These are phyloP conservation scores for Argyresthia albistria DNA, from an alignment of 2,888 invertebrate species.

Conservation along the genomic window DNA sequence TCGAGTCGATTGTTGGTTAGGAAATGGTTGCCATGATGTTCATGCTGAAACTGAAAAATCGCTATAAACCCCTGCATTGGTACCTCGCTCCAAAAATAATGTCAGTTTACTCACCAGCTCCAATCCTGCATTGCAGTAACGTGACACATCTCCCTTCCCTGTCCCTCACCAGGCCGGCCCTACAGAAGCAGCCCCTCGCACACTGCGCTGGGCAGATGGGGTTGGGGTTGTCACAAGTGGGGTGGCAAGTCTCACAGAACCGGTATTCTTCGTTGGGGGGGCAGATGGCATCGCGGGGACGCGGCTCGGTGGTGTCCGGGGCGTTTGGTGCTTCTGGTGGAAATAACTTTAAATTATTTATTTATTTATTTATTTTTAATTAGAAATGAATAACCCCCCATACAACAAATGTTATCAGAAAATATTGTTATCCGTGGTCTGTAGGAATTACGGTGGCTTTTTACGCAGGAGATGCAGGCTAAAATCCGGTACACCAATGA, in stretches of 20 bases:
- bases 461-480: too few relatives aligned
- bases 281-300: conserved; percentile 23
- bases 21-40: too few relatives aligned
- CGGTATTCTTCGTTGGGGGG: conserved; percentile 40
- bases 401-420: too few relatives aligned
- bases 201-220: conserved; percentile 50
- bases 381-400: too few relatives aligned
- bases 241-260: conserved; percentile 40
- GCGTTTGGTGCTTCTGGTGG: conserved; percentile 13
- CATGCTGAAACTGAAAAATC: too few relatives aligned
- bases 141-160: conserved; percentile 31
- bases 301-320: conserved; percentile 37
- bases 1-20: too few relatives aligned
- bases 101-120: neutral
- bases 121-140: conserved; percentile 11
- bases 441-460: neutral
- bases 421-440: neutral
- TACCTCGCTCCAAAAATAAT: too few relatives aligned
- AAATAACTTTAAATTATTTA: too few relatives aligned
- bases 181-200: conserved; percentile 44
- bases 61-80: too few relatives aligned
- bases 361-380: too few relatives aligned
- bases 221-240: conserved; percentile 38
- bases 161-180: conserved; percentile 28
- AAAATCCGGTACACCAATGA: too few relatives aligned